Evolutionary conservation across 2,113 vertebrate species (phyloP).

Genomic region (Protobothrops flavoviridis): DNA sequence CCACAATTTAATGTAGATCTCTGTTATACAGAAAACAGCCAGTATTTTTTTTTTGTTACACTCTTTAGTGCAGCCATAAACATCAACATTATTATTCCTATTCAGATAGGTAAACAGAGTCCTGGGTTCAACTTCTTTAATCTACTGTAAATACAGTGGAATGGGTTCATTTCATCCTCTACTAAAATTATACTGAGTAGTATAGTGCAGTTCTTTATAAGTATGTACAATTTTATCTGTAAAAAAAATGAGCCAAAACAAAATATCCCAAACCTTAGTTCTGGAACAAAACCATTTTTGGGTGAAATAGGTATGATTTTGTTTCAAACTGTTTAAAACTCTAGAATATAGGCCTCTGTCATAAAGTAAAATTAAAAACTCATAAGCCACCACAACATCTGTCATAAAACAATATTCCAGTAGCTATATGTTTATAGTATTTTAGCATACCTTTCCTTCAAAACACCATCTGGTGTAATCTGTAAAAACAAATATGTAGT

Average conservation of each 20-base stretch:
- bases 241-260: background rate
- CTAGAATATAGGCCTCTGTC: background rate
- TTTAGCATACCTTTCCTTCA: slow-evolving; percentile 46
- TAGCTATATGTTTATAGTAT: slow-evolving; percentile 45
- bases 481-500: slow-evolving; percentile 37
- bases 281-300: background rate
- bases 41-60: background rate
- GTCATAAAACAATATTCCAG: slow-evolving; percentile 26
- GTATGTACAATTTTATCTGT: background rate
- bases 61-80: background rate
- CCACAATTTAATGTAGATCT: background rate
- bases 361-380: slow-evolving; percentile 45
- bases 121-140: background rate
- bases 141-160: background rate
- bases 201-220: background rate
- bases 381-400: slow-evolving; percentile 53
- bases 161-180: background rate
- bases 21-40: background rate
- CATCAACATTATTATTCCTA: background rate
- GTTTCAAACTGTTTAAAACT: slow-evolving; percentile 24
- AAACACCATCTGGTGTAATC: slow-evolving; percentile 59
- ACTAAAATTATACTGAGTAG: background rate
- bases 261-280: background rate
- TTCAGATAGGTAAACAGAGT: background rate
- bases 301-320: slow-evolving; percentile 8